Percentiles rank a stretch among this genome's conserved stretches.
Conservation (phyloP, 2,797 vertebrate genomes). For the Anguilla marmorata region DNA sequence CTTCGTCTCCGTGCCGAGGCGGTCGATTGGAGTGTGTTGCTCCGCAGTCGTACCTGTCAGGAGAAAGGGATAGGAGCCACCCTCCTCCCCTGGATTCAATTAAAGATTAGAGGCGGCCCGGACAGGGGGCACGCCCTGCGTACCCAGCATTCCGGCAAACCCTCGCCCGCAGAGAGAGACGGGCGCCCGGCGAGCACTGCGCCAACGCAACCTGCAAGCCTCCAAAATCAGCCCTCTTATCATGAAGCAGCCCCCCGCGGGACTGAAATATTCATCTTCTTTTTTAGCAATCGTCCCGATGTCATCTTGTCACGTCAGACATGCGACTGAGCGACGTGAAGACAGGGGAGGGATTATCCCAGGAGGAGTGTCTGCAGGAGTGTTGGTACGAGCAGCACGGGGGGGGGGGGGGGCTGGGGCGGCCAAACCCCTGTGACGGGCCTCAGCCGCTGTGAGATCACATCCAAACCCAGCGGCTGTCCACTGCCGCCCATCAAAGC, state of each 20-base stretch:
- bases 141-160: background rate
- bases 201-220: background rate
- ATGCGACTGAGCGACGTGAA: background rate
- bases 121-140: slow-evolving; percentile 18
- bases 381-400: background rate
- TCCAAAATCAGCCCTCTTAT: background rate
- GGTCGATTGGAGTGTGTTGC: slow-evolving; percentile 46
- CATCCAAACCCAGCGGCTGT: background rate
- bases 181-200: background rate
- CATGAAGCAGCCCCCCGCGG: background rate
- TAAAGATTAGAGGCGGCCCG: slow-evolving; percentile 34
- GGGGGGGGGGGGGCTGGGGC: background rate
- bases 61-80: slow-evolving; percentile 37
- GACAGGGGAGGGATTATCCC: background rate
- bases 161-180: background rate
- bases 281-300: background rate
- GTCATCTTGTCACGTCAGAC: background rate
- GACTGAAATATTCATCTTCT: background rate
- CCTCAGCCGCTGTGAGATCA: background rate
- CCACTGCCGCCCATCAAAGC: background rate
- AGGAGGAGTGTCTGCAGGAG: background rate
- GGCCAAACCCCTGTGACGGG: background rate
- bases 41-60: slow-evolving; percentile 41
- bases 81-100: slow-evolving; percentile 37
- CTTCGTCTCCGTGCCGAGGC: slow-evolving; percentile 4